These are phyloP conservation scores for Cryptoprocta ferox DNA, from an alignment of 2,797 vertebrate genomes.

Conservation along the genomic window DNA sequence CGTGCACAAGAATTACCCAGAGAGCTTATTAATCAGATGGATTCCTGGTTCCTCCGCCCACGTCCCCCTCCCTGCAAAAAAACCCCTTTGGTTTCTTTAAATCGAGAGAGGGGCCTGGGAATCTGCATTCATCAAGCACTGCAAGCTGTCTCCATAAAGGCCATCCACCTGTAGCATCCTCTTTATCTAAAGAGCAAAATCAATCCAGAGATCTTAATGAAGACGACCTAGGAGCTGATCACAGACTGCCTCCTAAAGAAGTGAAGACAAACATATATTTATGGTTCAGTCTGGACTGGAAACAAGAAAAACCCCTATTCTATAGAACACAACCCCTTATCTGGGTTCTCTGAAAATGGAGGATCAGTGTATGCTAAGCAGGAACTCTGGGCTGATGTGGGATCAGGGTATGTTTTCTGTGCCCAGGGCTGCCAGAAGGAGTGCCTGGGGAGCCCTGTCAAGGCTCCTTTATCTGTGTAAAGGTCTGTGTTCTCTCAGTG, in stretches of 20 bases:
- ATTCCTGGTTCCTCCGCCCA: not conserved
- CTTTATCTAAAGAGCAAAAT: not conserved
- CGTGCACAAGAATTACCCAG: not conserved
- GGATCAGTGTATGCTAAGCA: not conserved
- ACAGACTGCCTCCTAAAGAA: conserved; percentile 25
- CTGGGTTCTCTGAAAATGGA: conserved; percentile 38
- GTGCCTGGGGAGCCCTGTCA: not conserved
- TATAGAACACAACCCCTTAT: not conserved
- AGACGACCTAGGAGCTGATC: not conserved
- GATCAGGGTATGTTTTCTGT: not conserved
- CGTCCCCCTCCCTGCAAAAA: no score
- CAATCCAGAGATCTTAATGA: not conserved
- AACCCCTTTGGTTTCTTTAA: not conserved
- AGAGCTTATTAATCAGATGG: not conserved
- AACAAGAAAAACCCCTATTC: not conserved
- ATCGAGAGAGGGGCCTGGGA: not conserved
- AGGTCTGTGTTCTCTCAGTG: not conserved
- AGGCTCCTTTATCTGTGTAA: conserved; percentile 8
- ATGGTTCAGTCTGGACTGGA: not conserved
- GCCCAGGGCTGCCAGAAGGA: not conserved
- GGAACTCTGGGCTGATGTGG: not conserved
- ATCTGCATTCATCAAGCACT: not conserved
- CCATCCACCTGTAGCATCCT: not conserved
- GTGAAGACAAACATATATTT: conserved; percentile 29
- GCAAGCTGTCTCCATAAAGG: not conserved